Evolutionary conservation across 2,797 vertebrate species (phyloP).

Genomic region (Phoebastria nigripes): DNA sequence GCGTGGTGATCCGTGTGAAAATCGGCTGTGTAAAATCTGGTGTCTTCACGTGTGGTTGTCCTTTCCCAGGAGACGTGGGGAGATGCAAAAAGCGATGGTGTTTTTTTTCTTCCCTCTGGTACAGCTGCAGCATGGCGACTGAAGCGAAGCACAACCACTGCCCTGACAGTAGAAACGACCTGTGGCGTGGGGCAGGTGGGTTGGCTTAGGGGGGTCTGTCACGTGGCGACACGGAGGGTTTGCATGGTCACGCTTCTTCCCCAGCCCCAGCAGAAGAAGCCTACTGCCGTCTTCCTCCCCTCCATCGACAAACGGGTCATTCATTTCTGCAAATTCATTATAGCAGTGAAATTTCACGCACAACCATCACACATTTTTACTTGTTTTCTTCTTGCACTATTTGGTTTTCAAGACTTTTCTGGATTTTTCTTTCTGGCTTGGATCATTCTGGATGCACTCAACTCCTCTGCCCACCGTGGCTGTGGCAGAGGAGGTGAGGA

Average conservation of each 20-base stretch:
- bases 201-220: neutral
- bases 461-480: neutral
- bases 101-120: neutral
- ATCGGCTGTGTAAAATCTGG: neutral
- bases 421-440: neutral
- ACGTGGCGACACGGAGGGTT: neutral
- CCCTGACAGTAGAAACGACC: accelerated
- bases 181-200: accelerated
- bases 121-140: neutral
- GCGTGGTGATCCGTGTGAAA: neutral
- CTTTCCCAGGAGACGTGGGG: neutral
- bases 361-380: accelerated
- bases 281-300: neutral
- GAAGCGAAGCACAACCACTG: accelerated
- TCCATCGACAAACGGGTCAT: neutral
- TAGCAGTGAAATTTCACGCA: neutral
- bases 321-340: neutral
- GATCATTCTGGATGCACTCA: neutral
- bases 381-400: neutral
- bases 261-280: neutral
- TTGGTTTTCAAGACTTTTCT: neutral
- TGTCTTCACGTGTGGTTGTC: neutral
- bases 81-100: neutral
- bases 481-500: neutral
- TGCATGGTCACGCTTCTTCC: accelerated